Conservation (phyloP, 1,140 invertebrate species). For the Zaprionus nigranus region DNA sequence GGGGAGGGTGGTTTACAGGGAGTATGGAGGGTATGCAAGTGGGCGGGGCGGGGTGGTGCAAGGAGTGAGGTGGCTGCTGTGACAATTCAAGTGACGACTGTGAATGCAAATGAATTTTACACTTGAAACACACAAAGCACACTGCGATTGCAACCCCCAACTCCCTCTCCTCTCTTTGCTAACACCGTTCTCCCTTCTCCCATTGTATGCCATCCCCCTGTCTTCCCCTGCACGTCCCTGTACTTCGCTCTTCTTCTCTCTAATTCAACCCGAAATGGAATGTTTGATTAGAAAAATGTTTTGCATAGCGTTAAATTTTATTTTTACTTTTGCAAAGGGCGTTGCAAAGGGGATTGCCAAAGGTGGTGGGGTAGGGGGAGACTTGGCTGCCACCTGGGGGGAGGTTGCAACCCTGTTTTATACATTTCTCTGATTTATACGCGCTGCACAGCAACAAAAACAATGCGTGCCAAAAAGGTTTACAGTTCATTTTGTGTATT, state of each 20-base stretch:
- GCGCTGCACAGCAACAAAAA: conserved; percentile 40
- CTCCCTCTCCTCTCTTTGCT: not conserved
- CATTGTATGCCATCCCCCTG: too few species aligned
- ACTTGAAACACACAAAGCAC: conserved; percentile 68
- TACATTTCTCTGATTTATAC: conserved; percentile 35
- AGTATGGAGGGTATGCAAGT: not conserved
- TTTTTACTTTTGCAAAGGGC: conserved; percentile 58
- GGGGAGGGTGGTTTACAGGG: not conserved
- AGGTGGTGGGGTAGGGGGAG: not conserved
- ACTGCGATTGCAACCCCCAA: conserved; percentile 1
- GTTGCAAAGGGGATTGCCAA: conserved; percentile 28
- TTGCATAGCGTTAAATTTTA: conserved; percentile 79
- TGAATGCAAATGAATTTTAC: conserved; percentile 74
- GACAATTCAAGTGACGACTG: conserved; percentile 37
- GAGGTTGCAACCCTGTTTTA: conserved; percentile 44
- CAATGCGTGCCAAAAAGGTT: conserved; percentile 77
- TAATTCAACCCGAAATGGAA: conserved; percentile 73
- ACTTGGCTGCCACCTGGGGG: conserved; percentile 30
- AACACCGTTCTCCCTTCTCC: not conserved
- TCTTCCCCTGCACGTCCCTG: not conserved
- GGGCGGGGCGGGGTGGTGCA: not conserved
- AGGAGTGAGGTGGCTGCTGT: not conserved
- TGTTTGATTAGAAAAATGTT: conserved; percentile 83
- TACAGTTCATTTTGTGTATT: conserved; percentile 77
- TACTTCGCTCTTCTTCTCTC: conserved; percentile 14